Percentiles rank a stretch among this genome's conserved stretches.
Conservation (phyloP, 2,888 invertebrate genomes). For the Leuctra nigra region DNA sequence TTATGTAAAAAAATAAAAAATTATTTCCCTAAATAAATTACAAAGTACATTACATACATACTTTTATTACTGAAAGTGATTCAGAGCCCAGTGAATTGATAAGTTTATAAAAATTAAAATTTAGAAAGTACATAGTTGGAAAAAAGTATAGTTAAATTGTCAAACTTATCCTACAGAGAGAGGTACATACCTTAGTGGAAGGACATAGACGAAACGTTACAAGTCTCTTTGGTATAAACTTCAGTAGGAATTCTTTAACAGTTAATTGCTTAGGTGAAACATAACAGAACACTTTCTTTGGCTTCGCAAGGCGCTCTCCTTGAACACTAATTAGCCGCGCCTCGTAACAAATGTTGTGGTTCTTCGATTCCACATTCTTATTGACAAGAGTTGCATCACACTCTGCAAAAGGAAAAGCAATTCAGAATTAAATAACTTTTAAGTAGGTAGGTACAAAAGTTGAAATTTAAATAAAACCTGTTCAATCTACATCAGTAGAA, state of each 20-base stretch:
- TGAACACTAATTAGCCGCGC: conserved; percentile 64
- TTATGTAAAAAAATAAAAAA: too few species aligned
- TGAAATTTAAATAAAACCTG: too few species aligned
- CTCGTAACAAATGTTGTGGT: conserved; percentile 81
- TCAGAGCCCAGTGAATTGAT: too few species aligned
- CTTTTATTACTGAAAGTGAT: too few species aligned
- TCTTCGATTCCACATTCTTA: conserved; percentile 78
- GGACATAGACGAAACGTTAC: conserved; percentile 89
- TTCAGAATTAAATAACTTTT: too few species aligned
- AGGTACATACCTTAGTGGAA: conserved; percentile 83
- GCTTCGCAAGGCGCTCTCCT: conserved; percentile 58
- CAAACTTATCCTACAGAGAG: too few species aligned
- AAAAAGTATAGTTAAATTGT: too few species aligned
- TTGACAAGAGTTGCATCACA: conserved; percentile 77
- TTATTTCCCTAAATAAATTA: too few species aligned
- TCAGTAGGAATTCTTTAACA: conserved; percentile 87
- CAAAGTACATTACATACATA: too few species aligned
- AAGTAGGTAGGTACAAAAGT: too few species aligned
- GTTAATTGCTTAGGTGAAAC: conserved; percentile 88
- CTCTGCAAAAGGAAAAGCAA: conserved; percentile 45
- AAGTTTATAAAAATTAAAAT: too few species aligned
- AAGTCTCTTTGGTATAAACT: conserved; percentile 87
- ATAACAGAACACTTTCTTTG: conserved; percentile 83
- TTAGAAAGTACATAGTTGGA: too few species aligned
- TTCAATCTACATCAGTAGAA: background rate